Conservation (phyloP, 2,113 vertebrate species). For the Xiphophorus maculatus region DNA sequence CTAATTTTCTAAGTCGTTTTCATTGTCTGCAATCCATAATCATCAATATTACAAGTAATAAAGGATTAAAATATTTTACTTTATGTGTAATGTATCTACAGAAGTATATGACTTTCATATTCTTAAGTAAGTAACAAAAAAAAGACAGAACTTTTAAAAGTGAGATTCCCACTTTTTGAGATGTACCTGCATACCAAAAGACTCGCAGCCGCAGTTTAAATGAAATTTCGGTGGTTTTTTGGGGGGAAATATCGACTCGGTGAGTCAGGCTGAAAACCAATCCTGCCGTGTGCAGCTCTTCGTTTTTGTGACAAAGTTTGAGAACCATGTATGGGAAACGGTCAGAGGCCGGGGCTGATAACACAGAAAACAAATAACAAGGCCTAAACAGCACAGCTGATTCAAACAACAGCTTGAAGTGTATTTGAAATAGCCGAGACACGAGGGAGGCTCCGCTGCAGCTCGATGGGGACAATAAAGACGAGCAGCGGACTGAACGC, state of each 20-base stretch:
- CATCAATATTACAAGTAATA: too few relatives aligned
- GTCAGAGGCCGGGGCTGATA: neutral
- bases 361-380: neutral
- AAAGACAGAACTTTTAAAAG: too few relatives aligned
- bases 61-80: too few relatives aligned
- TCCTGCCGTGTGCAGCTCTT: neutral
- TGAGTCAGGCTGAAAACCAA: neutral
- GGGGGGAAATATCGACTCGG: neutral
- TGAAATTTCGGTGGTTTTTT: neutral
- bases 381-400: neutral
- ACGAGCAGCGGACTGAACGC: neutral
- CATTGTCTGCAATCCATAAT: too few relatives aligned
- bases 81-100: too few relatives aligned
- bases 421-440: neutral
- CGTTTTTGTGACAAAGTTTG: neutral
- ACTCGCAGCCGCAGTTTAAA: too few relatives aligned
- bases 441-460: neutral
- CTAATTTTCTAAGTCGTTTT: too few relatives aligned
- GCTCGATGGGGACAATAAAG: neutral
- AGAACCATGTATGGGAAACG: neutral
- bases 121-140: too few relatives aligned
- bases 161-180: too few relatives aligned
- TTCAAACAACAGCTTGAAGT: neutral
- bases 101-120: too few relatives aligned
- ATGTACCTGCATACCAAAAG: too few relatives aligned